These are phyloP conservation scores for Neoarius graeffei DNA, from an alignment of 2,113 vertebrate genomes.

Conservation along the genomic window DNA sequence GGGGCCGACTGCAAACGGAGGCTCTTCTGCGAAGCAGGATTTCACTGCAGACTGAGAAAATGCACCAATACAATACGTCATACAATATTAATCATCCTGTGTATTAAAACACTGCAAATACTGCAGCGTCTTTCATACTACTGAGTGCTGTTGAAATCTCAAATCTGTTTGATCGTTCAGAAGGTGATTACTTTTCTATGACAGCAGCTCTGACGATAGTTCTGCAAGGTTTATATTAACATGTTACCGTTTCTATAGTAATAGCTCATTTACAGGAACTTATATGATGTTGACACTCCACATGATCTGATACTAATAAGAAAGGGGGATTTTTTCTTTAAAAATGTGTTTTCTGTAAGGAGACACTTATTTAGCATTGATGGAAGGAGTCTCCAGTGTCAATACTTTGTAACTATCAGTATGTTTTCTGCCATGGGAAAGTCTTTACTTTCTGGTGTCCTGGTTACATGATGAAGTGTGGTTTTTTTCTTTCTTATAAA, in stretches of 20 bases:
- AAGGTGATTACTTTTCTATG: background rate
- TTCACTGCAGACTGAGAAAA: slow-evolving; percentile 69
- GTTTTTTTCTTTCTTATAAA: too few relatives aligned
- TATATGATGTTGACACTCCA: background rate
- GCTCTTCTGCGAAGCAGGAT: slow-evolving; percentile 74
- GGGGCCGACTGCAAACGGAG: slow-evolving; percentile 84
- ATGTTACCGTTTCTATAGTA: background rate
- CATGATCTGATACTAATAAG: background rate
- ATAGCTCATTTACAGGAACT: background rate
- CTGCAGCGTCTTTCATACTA: background rate
- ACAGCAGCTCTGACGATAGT: background rate
- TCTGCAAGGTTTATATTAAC: background rate
- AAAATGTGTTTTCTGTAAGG: background rate
- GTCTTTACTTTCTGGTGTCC: background rate
- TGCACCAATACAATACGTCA: background rate
- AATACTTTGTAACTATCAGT: background rate
- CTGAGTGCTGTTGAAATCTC: background rate
- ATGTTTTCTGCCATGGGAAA: background rate
- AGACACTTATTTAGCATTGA: background rate
- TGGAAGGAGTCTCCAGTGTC: background rate
- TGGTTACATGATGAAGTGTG: too few relatives aligned
- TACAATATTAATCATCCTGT: too few relatives aligned
- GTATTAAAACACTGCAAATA: background rate
- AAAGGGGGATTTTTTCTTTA: too few relatives aligned
- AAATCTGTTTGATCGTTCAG: background rate